Base-by-base conservation (phyloP, 1,140 invertebrate species). In the Proctacanthus coquilletti region DNA sequence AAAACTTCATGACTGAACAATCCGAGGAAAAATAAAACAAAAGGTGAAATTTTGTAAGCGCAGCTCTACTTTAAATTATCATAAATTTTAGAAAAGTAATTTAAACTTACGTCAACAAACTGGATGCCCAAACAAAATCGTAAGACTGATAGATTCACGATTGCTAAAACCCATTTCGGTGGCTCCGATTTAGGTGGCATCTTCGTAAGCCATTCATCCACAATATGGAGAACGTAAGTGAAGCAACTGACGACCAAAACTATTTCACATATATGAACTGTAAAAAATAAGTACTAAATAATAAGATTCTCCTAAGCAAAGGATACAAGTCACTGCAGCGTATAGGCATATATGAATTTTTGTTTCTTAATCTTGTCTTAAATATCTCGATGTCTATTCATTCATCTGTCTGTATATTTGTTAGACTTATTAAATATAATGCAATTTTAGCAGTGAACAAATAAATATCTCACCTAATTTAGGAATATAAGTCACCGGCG, bases 171-270 rank as follows among this genome's bases (percentile, higher is more conserved):
- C 15, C 31, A 50, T 3, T 18, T 30, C 2, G 40, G 34, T 0
- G 47, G 45, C 20, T 47, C 42, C 9, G 36, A 33, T 5, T 48
- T 45, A 0, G 54, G 54, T 4, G 54, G 54, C 44, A 51, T 51
- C 1, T 43, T 19, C n/a, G 48, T 50, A 21, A 57, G 36, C 54
- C 54, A 57, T 29, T 53, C 44, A 1, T 53, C 33, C 30, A 31
- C 21, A 18, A 57, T 46, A 18, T 57, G 54, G 21, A 57, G 36
- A 10, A 57, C 19, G 39, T 57, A 57, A 20, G 53, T 56, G 33
- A 46, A 57, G 21, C 38, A 34, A 11, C 41, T 32, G 14, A 44
- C 39, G 1, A 41, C 34, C 51, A 57, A 47, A 5, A 52, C 40
- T 11, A 44, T 36, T 37, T 47, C 45, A 42, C 52, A 57, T 8